phyloP scores from a whole-genome alignment of 2,113 vertebrate species.

The Ariopsis seemanni region DNA sequence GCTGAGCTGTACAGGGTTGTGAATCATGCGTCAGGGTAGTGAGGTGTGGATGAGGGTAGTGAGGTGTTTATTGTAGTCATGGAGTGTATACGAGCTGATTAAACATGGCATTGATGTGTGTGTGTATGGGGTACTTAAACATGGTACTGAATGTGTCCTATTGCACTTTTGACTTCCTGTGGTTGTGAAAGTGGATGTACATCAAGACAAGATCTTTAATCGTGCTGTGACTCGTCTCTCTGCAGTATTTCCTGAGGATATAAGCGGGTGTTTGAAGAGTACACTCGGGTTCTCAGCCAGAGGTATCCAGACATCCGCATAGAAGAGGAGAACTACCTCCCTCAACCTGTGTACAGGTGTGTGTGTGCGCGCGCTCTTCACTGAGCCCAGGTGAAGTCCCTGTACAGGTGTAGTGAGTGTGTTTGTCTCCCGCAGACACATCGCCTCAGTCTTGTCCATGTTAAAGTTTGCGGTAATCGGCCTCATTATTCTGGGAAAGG shows the following conservation, averaged over 20 bases:
- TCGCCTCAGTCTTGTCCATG: constrained; percentile 93
- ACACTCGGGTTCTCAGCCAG: constrained; percentile 97
- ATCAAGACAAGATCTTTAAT: not conserved
- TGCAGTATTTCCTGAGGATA: constrained; percentile 97
- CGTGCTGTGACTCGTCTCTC: not conserved
- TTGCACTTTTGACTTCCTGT: no score
- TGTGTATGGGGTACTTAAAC: no score
- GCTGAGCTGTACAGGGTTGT: no score
- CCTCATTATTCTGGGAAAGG: constrained; percentile 90
- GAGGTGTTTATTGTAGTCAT: no score
- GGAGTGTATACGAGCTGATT: no score
- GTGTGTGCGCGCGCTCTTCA: constrained; percentile 48
- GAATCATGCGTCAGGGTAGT: no score
- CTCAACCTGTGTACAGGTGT: constrained; percentile 89
- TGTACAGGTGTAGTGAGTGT: not conserved
- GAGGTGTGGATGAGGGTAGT: no score
- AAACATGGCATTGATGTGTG: no score
- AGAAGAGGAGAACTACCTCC: constrained; percentile 95
- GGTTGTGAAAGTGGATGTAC: not conserved
- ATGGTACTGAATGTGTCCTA: no score
- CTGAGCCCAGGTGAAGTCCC: not conserved
- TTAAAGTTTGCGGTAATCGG: constrained; percentile 97
- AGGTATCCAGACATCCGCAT: constrained; percentile 99
- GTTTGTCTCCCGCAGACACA: constrained; percentile 76
- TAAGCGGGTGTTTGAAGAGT: constrained; percentile 99